Conservation (phyloP, 2,888 invertebrate species). For the Macrophya alboannulata region DNA sequence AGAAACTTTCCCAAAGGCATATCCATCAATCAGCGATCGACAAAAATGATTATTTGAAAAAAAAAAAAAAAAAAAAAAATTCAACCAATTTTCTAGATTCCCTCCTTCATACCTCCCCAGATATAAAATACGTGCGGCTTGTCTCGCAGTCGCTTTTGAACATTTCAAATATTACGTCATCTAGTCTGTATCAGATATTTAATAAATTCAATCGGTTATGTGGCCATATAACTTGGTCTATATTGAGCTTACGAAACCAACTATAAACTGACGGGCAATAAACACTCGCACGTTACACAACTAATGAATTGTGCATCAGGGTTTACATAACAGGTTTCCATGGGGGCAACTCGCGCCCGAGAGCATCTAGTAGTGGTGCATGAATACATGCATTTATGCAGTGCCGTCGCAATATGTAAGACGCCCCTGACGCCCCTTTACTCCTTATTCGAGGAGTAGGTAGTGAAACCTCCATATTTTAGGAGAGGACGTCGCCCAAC, state of each 20-base stretch:
- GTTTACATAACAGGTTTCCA: conserved; percentile 66
- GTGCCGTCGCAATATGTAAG: conserved; percentile 74
- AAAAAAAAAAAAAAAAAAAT: not conserved
- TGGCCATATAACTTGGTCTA: conserved; percentile 6
- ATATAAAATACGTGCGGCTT: not conserved
- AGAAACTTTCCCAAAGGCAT: conserved; percentile 44
- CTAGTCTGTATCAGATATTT: not conserved
- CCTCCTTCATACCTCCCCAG: not conserved
- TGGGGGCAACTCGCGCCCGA: conserved; percentile 36
- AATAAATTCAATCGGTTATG: conserved; percentile 19
- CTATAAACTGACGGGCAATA: conserved; percentile 46
- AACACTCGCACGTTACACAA: conserved; percentile 67
- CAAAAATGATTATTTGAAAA: not conserved
- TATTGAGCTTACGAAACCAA: conserved; percentile 34
- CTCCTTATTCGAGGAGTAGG: conserved; percentile 69
- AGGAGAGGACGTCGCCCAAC: conserved; percentile 67
- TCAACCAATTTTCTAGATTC: not conserved
- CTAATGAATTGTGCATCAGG: conserved; percentile 69
- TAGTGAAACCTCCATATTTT: conserved; percentile 71
- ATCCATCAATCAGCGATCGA: conserved; percentile 41
- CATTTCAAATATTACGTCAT: not conserved
- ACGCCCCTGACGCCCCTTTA: conserved; percentile 65
- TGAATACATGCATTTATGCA: conserved; percentile 76
- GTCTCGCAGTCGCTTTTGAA: conserved; percentile 3
- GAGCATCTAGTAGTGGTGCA: conserved; percentile 67